These are phyloP conservation scores for Poecilia picta DNA, from an alignment of 2,797 vertebrate species.

Conservation along the genomic window DNA sequence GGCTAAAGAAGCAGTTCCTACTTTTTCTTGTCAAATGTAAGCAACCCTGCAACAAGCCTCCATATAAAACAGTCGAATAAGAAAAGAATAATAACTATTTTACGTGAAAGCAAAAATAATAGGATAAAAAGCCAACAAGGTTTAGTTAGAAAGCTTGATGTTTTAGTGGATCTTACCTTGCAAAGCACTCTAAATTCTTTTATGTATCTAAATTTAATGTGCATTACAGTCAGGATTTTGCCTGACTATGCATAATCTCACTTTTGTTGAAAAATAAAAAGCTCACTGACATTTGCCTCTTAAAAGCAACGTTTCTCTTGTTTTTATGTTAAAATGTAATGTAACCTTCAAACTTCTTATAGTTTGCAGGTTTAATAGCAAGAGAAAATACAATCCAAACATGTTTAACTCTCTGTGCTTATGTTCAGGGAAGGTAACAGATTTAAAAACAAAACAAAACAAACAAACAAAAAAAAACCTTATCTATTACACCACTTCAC, in stretches of 20 bases:
- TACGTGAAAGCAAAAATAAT: neutral
- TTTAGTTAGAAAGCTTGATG: neutral
- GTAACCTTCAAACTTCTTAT: neutral
- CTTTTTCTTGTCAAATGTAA: slow-evolving; percentile 21
- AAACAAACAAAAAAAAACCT: too few species aligned
- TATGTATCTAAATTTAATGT: neutral
- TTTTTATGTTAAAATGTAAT: neutral
- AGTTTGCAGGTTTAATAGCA: neutral
- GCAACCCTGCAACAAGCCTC: slow-evolving; percentile 10
- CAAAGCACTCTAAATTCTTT: neutral
- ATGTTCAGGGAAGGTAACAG: neutral
- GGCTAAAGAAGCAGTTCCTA: slow-evolving; percentile 15
- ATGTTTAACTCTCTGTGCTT: neutral
- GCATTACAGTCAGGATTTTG: neutral
- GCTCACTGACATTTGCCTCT: neutral
- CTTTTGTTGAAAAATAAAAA: neutral
- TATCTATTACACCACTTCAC: too few species aligned
- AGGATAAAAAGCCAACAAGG: neutral
- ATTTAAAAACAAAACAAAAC: neutral
- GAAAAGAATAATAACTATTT: slow-evolving; percentile 4
- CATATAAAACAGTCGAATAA: slow-evolving; percentile 15
- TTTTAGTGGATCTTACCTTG: neutral
- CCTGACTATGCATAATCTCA: neutral
- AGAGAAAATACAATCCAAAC: neutral
- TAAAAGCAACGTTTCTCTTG: neutral